A percentile compares a stretch with the other conserved stretches of the same genome.
These are phyloP conservation scores for Pegoplata infirma DNA, from an alignment of 2,888 invertebrate species.

Conservation along the genomic window DNA sequence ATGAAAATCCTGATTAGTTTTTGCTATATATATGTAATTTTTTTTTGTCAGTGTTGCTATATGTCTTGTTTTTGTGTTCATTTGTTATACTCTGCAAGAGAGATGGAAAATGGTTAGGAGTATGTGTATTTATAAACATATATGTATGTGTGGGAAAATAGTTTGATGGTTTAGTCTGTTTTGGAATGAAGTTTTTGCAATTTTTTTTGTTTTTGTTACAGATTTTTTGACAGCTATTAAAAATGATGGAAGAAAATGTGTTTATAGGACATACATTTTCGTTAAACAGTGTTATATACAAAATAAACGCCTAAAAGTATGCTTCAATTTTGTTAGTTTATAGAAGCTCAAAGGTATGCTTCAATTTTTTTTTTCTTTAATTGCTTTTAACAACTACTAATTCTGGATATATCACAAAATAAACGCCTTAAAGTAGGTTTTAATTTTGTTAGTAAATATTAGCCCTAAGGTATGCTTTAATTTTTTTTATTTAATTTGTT, in stretches of 20 bases:
- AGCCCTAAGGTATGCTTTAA: not conserved
- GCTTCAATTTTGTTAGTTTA: no score
- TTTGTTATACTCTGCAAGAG: not conserved
- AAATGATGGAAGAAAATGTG: no score
- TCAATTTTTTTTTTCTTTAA: no score
- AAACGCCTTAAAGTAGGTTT: not conserved
- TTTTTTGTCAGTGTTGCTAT: not conserved
- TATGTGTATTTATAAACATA: no score
- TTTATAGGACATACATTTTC: no score
- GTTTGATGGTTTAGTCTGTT: not conserved
- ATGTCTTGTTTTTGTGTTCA: not conserved
- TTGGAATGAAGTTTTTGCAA: not conserved
- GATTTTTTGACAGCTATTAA: not conserved
- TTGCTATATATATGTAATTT: not conserved
- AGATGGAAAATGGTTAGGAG: not conserved
- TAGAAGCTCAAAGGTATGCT: no score
- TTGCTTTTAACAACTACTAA: no score
- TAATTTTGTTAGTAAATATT: not conserved
- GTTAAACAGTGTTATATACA: no score
- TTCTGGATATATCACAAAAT: no score
- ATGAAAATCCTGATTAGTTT: constrained; percentile 55
- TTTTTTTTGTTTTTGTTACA: not conserved
- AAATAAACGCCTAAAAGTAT: no score
- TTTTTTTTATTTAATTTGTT: no score
- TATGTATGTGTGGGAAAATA: not conserved